Evolutionary conservation across 2,797 vertebrate species (phyloP).

Genomic region (Malurus leucopterus): DNA sequence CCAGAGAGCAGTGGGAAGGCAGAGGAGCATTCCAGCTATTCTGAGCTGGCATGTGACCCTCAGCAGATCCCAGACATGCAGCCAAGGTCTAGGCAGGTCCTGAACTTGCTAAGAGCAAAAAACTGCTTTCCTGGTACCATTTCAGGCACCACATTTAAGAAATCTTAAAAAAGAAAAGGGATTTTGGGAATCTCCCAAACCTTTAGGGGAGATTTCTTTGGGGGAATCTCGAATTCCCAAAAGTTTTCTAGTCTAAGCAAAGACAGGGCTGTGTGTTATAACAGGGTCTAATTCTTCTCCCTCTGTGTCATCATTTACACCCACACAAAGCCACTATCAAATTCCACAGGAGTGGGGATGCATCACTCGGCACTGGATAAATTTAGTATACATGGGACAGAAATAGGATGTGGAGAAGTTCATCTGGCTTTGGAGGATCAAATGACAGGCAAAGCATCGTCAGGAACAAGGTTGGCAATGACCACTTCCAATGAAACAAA

Average conservation of each 20-base stretch:
- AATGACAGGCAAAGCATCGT: conserved; percentile 23
- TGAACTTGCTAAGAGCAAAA: not conserved
- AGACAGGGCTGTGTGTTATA: not conserved
- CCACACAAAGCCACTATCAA: conserved; percentile 35
- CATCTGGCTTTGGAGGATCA: conserved; percentile 24
- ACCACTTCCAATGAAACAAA: not conserved
- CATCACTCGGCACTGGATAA: not conserved
- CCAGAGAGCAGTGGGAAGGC: not conserved
- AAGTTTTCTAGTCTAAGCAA: not conserved
- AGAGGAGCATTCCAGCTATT: conserved; percentile 43
- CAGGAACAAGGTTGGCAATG: not conserved
- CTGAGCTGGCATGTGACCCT: conserved; percentile 41
- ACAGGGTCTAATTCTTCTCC: not conserved
- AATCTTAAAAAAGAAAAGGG: not conserved
- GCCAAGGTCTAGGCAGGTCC: conserved; percentile 25
- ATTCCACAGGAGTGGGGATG: not conserved
- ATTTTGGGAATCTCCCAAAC: not conserved
- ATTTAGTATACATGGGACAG: not conserved
- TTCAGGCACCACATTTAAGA: not conserved
- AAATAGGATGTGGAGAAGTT: conserved; percentile 3
- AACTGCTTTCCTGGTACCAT: not conserved
- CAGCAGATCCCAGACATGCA: conserved; percentile 14
- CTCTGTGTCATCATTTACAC: not conserved
- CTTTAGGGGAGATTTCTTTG: not conserved
- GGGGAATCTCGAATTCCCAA: not conserved